phyloP scores from a whole-genome alignment of 1,140 invertebrate species.

The Bombus huntii region DNA sequence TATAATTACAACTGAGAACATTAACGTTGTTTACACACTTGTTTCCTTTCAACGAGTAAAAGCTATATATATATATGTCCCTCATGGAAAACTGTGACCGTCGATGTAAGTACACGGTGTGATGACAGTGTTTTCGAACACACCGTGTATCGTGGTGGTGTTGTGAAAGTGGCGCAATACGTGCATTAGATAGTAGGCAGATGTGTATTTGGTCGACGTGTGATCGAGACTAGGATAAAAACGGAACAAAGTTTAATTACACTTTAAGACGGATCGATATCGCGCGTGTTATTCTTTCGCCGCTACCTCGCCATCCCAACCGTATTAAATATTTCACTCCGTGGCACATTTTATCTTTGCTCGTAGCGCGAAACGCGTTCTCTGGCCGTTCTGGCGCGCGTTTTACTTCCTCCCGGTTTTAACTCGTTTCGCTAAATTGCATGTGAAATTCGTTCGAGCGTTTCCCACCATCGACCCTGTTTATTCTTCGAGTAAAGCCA shows the following conservation, averaged over 20 bases:
- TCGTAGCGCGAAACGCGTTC: not conserved
- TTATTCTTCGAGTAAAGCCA: not conserved
- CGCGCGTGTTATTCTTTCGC: not conserved
- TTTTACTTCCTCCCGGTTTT: not conserved
- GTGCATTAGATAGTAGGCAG: not conserved
- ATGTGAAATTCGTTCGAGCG: not conserved
- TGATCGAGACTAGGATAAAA: conserved; percentile 19
- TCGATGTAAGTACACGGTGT: no score
- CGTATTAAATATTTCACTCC: conserved; percentile 35
- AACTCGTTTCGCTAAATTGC: not conserved
- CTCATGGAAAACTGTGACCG: no score
- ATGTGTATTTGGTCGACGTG: not conserved
- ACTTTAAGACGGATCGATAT: conserved; percentile 25
- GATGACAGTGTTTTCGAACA: no score
- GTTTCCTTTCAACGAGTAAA: no score
- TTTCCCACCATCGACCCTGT: not conserved
- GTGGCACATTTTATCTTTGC: conserved; percentile 2
- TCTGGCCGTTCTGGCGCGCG: not conserved
- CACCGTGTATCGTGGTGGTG: no score
- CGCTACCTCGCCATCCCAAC: not conserved
- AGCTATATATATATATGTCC: no score
- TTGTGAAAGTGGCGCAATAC: not conserved
- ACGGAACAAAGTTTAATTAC: conserved; percentile 20
- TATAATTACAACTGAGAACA: no score
- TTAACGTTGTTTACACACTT: no score